These are phyloP conservation scores for Eupithecia vulgata DNA, from an alignment of 2,888 invertebrate genomes.

Conservation along the genomic window DNA sequence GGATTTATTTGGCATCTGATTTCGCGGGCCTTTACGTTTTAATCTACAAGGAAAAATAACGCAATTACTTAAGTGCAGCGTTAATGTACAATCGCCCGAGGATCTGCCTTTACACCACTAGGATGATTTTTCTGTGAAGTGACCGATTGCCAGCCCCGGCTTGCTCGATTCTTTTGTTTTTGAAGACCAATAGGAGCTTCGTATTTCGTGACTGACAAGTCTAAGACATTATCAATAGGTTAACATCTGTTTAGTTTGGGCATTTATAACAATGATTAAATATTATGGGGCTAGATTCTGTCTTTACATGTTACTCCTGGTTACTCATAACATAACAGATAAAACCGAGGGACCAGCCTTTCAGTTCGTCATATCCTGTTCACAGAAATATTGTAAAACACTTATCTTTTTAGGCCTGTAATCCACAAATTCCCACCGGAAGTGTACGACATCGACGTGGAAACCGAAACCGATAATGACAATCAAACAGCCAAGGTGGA, in stretches of 20 bases:
- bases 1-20: not conserved
- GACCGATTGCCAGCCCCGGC: too few relatives aligned
- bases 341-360: conserved; percentile 14
- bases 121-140: too few relatives aligned
- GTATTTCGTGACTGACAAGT: too few relatives aligned
- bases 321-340: conserved; percentile 11
- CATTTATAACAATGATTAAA: too few relatives aligned
- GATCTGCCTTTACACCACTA: too few relatives aligned
- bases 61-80: not conserved
- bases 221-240: too few relatives aligned
- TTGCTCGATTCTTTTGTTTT: too few relatives aligned
- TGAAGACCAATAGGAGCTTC: too few relatives aligned
- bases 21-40: not conserved
- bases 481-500: conserved; percentile 87
- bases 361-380: conserved; percentile 16
- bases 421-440: conserved; percentile 86
- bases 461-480: conserved; percentile 91
- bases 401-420: conserved; percentile 59
- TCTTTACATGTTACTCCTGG: not conserved
- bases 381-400: conserved; percentile 11
- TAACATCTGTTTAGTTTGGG: too few relatives aligned
- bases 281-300: too few relatives aligned
- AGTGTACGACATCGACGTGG: conserved; percentile 95
- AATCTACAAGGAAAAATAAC: conserved; percentile 3
- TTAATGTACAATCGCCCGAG: too few relatives aligned